phyloP scores from a whole-genome alignment of 2,888 invertebrate species.

The Sceliomorpha sp. region DNA sequence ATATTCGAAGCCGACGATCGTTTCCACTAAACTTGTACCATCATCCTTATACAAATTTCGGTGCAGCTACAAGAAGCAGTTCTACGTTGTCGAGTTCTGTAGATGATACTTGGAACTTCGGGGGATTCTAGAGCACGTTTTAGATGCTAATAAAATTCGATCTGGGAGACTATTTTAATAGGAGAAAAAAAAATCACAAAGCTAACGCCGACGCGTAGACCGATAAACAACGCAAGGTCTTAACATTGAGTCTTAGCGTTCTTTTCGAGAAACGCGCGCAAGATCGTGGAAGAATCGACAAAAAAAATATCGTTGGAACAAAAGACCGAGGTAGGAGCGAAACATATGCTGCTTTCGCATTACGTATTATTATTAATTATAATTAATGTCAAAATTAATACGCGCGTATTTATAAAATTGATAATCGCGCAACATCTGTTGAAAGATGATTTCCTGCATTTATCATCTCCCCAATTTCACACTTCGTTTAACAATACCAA shows the following conservation, averaged over 20 bases:
- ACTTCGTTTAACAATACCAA: too few species aligned
- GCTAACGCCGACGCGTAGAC: constrained; percentile 18
- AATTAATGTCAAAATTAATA: too few species aligned
- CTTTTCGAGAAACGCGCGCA: constrained; percentile 17
- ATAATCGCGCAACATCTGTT: too few species aligned
- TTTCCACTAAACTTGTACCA: constrained; percentile 15
- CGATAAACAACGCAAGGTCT: constrained; percentile 12
- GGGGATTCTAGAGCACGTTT: constrained; percentile 61
- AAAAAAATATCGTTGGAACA: too few species aligned
- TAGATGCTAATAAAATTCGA: constrained; percentile 75
- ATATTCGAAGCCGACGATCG: constrained; percentile 10
- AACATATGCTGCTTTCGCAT: too few species aligned
- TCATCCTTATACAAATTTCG: constrained; percentile 60
- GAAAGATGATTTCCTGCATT: too few species aligned
- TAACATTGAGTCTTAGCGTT: constrained; percentile 30
- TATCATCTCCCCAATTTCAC: too few species aligned
- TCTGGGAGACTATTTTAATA: constrained; percentile 67
- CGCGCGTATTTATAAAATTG: too few species aligned
- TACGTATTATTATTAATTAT: too few species aligned
- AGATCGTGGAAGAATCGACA: neutral
- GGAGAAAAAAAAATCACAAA: constrained; percentile 36
- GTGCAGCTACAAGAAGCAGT: constrained; percentile 64
- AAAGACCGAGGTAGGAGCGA: too few species aligned
- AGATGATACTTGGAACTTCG: constrained; percentile 66
- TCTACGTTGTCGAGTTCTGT: constrained; percentile 44